Percentiles rank a stretch among this genome's conserved stretches.
Evolutionary conservation across 2,888 invertebrate genomes (phyloP).

Genomic region (Drosophila acutilabella): DNA sequence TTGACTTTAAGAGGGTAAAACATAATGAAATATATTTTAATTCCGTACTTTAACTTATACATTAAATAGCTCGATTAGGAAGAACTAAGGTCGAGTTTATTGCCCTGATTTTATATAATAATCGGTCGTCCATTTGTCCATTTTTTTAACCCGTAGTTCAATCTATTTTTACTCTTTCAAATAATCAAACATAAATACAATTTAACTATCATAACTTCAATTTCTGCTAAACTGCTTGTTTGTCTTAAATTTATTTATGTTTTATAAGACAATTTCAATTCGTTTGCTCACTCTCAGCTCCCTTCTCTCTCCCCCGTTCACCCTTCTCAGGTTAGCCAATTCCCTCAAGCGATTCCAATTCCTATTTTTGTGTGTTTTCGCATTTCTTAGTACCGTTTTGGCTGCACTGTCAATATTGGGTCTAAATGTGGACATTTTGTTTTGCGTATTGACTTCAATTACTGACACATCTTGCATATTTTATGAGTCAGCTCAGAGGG

Average conservation of each 20-base stretch:
- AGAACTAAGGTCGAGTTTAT: no score
- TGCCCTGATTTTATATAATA: no score
- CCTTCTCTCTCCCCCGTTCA: not conserved
- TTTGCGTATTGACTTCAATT: constrained; percentile 70
- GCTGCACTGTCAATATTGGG: constrained; percentile 22
- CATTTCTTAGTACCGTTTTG: constrained; percentile 3
- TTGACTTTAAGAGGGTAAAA: not conserved
- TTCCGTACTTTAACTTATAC: no score
- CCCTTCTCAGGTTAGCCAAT: not conserved
- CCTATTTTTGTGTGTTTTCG: constrained; percentile 14
- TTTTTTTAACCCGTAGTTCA: not conserved
- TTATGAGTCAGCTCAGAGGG: constrained; percentile 47
- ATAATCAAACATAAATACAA: not conserved
- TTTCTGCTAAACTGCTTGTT: not conserved
- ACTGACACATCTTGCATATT: constrained; percentile 68
- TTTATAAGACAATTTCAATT: not conserved
- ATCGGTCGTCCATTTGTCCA: not conserved
- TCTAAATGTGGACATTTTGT: constrained; percentile 60
- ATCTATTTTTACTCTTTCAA: no score
- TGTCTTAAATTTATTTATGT: not conserved
- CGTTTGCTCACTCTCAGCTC: not conserved
- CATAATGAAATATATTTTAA: no score
- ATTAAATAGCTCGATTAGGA: no score
- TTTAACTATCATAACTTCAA: not conserved
- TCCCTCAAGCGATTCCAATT: constrained; percentile 7